Evolutionary conservation across 2,113 vertebrate species (phyloP).

Genomic region (Atlantisia rogersi): DNA sequence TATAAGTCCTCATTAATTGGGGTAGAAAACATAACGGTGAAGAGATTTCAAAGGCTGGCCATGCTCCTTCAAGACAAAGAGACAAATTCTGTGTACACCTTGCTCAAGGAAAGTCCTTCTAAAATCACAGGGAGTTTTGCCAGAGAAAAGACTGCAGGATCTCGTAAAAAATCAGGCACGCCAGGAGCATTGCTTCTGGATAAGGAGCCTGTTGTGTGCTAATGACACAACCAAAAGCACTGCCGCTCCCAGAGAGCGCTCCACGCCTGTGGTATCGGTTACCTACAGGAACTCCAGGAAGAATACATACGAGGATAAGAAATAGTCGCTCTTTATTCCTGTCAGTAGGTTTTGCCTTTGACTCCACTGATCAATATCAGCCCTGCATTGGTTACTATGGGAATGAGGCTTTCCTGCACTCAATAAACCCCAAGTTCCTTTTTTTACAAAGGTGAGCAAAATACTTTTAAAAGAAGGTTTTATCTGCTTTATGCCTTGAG

Average conservation of each 20-base stretch:
- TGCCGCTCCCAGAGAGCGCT: slow-evolving; percentile 4
- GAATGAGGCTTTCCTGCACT: slow-evolving; percentile 76
- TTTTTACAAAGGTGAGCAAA: slow-evolving; percentile 85
- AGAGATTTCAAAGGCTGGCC: background rate
- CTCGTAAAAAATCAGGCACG: background rate
- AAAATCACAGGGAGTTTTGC: background rate
- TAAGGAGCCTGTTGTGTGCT: slow-evolving; percentile 48
- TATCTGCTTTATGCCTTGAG: slow-evolving; percentile 82
- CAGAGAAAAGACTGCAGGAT: background rate
- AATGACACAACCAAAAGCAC: slow-evolving; percentile 40
- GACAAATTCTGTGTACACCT: background rate
- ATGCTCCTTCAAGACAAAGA: background rate
- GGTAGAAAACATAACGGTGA: background rate
- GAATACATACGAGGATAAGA: slow-evolving; percentile 72
- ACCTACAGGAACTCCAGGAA: slow-evolving; percentile 70
- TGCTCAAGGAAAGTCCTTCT: background rate
- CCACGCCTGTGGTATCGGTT: slow-evolving; percentile 67
- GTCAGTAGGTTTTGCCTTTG: slow-evolving; percentile 78
- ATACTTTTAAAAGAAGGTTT: slow-evolving; percentile 86
- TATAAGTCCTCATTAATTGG: background rate
- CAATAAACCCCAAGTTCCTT: slow-evolving; percentile 84
- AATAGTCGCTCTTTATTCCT: slow-evolving; percentile 76
- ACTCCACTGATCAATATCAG: slow-evolving; percentile 80
- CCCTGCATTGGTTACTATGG: slow-evolving; percentile 77
- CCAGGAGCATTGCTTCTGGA: background rate